Conservation (phyloP, 2,113 vertebrate genomes). For the Dromas ardeola region DNA sequence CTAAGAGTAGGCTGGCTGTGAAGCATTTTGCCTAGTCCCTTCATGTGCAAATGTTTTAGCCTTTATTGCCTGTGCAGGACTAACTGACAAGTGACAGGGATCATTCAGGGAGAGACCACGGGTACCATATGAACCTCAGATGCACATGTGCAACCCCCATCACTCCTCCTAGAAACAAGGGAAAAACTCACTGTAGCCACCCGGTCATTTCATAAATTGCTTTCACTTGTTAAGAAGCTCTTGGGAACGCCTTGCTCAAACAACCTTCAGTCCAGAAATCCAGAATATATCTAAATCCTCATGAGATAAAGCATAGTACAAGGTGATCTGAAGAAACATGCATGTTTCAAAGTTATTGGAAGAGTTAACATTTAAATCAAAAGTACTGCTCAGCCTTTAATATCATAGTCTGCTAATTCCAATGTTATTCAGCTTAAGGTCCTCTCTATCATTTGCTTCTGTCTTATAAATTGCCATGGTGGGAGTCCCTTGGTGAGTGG, state of each 20-base stretch:
- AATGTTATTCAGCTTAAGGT: not conserved
- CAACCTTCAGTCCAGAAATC: not conserved
- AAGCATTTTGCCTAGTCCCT: not conserved
- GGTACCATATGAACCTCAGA: not conserved
- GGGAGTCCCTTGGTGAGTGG: not conserved
- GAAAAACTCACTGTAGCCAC: not conserved
- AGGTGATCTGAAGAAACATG: not conserved
- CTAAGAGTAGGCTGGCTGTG: not conserved
- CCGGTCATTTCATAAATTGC: not conserved
- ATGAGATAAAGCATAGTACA: not conserved
- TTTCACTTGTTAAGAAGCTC: not conserved
- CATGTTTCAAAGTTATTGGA: not conserved
- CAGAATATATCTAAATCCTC: not conserved
- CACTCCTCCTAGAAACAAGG: not conserved
- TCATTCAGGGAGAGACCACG: not conserved
- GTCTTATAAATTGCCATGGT: not conserved
- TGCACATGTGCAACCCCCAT: rapidly evolving
- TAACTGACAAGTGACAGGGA: not conserved
- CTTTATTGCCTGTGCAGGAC: not conserved
- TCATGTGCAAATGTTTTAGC: not conserved
- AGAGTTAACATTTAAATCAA: not conserved
- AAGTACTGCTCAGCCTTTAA: not conserved
- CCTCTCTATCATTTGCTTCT: not conserved
- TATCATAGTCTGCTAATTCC: not conserved
- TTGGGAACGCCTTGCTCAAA: not conserved